A percentile compares a stretch with the other conserved stretches of the same genome.
phyloP scores from a whole-genome alignment of 92 coral and sea anemone genomes.

The Bergia puertoricense region DNA sequence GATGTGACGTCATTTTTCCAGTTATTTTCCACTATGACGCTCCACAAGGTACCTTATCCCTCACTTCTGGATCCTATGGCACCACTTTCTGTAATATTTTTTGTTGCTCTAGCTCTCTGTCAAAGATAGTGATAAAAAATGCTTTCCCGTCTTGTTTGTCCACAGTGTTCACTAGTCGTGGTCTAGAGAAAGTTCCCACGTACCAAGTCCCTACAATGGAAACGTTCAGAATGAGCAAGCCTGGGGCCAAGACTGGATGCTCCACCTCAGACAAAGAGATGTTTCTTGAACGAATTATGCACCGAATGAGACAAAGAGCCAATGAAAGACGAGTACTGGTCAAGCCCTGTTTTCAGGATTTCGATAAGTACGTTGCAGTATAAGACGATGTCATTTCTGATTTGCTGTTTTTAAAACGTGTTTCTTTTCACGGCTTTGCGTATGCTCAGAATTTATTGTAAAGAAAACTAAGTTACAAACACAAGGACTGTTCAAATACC shows the following conservation, averaged over 20 bases:
- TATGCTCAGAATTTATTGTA: too few relatives aligned
- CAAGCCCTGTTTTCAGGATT: slow-evolving; percentile 95
- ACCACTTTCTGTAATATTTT: too few relatives aligned
- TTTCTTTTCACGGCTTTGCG: neutral
- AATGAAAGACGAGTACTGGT: slow-evolving; percentile 86
- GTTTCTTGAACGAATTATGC: slow-evolving; percentile 72
- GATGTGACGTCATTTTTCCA: too few relatives aligned
- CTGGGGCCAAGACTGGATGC: slow-evolving; percentile 76
- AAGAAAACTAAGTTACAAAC: too few relatives aligned
- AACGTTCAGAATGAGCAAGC: slow-evolving; percentile 85
- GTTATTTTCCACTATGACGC: too few relatives aligned
- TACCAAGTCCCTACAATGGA: slow-evolving; percentile 85
- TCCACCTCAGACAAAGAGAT: slow-evolving; percentile 59
- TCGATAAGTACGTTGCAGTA: slow-evolving; percentile 77
- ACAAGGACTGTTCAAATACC: too few relatives aligned
- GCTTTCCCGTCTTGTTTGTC: neutral
- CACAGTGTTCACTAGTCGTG: slow-evolving; percentile 90
- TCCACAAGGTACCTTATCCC: too few relatives aligned
- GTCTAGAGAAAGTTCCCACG: slow-evolving; percentile 88
- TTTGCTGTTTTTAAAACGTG: too few relatives aligned
- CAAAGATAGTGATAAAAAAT: too few relatives aligned
- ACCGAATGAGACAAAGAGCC: slow-evolving; percentile 83
- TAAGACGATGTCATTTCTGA: too few relatives aligned
- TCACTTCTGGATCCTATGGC: too few relatives aligned
- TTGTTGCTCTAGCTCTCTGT: too few relatives aligned